Evolutionary conservation across 2,797 vertebrate species (phyloP).

Genomic region (Molothrus aeneus): DNA sequence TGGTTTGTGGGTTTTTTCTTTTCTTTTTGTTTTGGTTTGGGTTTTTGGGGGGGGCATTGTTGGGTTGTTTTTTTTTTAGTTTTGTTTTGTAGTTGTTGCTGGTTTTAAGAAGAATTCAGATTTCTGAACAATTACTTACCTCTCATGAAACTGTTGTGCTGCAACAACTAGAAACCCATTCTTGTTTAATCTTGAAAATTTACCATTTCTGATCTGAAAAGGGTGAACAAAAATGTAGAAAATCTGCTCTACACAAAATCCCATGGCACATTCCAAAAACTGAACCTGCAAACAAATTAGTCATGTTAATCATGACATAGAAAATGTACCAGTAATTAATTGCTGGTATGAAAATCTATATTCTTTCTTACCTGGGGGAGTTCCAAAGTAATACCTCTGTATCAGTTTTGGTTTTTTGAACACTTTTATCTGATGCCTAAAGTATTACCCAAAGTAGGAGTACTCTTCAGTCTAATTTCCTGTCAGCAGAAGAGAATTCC

Average conservation of each 20-base stretch:
- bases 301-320: not conserved
- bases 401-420: not conserved
- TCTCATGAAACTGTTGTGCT: not conserved
- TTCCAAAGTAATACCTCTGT: not conserved
- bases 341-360: not conserved
- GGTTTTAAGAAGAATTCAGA: not conserved
- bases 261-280: not conserved
- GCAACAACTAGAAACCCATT: not conserved
- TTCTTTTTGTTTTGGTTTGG: not conserved
- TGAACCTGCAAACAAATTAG: not conserved
- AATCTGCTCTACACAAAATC: not conserved
- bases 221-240: not conserved
- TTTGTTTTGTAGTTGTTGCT: not conserved
- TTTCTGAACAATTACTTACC: not conserved
- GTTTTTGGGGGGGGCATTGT: not conserved
- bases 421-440: not conserved
- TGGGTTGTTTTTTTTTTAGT: not conserved
- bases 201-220: not conserved
- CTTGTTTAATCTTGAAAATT: not conserved
- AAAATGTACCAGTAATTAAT: not conserved
- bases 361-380: not conserved
- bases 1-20: not conserved
- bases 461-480: not conserved
- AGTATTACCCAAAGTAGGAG: not conserved
- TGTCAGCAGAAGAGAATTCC: not conserved